Evolutionary conservation across 1,140 invertebrate genomes (phyloP), one percentile per base, ranked within the genome.

Genomic region (Stratiolaelaps scimitus): DNA sequence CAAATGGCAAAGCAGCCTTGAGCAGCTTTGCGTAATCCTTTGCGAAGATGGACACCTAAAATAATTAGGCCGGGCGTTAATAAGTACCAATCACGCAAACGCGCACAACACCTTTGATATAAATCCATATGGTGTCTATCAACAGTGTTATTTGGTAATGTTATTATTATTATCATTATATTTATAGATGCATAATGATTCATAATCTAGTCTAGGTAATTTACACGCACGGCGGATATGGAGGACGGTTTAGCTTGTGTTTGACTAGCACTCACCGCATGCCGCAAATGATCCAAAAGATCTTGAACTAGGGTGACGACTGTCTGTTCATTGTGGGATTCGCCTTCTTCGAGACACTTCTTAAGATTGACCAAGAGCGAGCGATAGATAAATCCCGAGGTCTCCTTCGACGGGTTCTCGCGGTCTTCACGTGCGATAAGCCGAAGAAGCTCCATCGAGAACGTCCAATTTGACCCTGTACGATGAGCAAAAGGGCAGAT

Each of bases 391-490:
- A 60, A 60, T 1, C 34, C 53, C 23, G 53, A 60, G 10, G 34
- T 60, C 34, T 60, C 53, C 23, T 60, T 60, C 23, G 53, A 60
- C 15, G 53, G 53, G 15, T 60, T 34, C 15, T 60, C 53, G 26
- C 2, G 17, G 20, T 60, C 34, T 34, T 60, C 26, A 17, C 26
- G 15, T 1, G 53, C 53, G 6, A 60, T 17, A 10, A 23, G 17
- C 23, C 34, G n/a, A 13, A 60, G 53, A n/a, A 60, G 53, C 20
- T 60, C 53, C 17, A 60, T 15, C 15, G 26, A 60, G 20, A 19
- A 60, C 15, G 26, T 15, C n/a, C 26, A 60, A 23, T 26, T 26
- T 26, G 53, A 60, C 17, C 53, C 53, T 60, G 53, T 29, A 60
- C 10, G 34, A n/a, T 40, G 34, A 40, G 34, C 10, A 6, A 40